Evolutionary conservation across 2,888 invertebrate genomes (phyloP).

Genomic region (Tiphia femorata): DNA sequence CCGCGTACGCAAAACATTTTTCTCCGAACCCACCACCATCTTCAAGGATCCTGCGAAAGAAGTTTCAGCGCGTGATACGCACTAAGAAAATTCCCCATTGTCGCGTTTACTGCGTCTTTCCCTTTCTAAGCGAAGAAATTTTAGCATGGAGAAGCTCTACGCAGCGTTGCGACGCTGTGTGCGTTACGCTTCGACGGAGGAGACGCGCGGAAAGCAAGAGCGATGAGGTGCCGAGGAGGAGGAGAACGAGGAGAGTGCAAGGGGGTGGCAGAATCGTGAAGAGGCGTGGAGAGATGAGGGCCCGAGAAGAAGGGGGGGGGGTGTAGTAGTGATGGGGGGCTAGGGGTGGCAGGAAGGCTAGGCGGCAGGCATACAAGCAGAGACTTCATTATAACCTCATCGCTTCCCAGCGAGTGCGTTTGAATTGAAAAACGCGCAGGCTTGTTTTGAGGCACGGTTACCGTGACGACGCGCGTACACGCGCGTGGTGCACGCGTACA

Average conservation of each 20-base stretch:
- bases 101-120: too few species aligned
- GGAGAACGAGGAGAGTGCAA: not conserved
- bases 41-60: not conserved
- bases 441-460: conserved; percentile 55
- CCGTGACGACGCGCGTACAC: conserved; percentile 49
- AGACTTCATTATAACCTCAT: conserved; percentile 53
- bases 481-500: too few species aligned
- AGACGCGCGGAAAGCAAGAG: conserved; percentile 10
- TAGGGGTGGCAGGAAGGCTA: not conserved
- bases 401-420: conserved; percentile 50
- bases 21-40: too few species aligned
- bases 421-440: conserved; percentile 54
- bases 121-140: not conserved
- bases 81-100: not conserved
- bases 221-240: not conserved
- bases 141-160: too few species aligned
- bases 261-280: conserved; percentile 3
- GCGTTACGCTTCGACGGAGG: conserved; percentile 39
- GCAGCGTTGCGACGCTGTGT: not conserved
- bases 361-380: conserved; percentile 18
- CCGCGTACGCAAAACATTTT: too few species aligned
- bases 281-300: conserved; percentile 4
- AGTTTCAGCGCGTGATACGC: too few species aligned
- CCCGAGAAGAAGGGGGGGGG: not conserved
- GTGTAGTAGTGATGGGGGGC: not conserved